Evolutionary conservation across 2,888 invertebrate genomes (phyloP).

Genomic region (Timema podura): DNA sequence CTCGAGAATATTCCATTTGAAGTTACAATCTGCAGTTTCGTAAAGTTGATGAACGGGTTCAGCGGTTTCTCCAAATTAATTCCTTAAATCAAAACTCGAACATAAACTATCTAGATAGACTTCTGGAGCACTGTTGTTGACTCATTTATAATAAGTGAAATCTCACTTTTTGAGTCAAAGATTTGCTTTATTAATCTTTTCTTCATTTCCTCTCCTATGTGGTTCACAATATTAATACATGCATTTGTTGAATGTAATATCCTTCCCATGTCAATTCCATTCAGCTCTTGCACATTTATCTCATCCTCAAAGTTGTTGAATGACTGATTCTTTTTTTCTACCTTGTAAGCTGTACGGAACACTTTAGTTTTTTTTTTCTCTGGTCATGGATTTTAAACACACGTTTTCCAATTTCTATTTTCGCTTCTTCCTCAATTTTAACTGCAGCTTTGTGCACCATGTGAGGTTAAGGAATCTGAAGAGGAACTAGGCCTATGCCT

Average conservation of each 20-base stretch:
- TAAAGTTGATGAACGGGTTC: neutral
- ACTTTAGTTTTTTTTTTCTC: neutral
- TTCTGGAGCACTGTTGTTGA: neutral
- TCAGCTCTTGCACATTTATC: neutral
- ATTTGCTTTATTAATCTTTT: neutral
- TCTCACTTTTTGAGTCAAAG: neutral
- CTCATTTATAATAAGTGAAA: neutral
- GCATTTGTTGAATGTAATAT: neutral
- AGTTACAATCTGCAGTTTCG: neutral
- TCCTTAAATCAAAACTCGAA: neutral
- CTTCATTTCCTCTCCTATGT: neutral
- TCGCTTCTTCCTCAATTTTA: neutral
- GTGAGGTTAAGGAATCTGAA: neutral
- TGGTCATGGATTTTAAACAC: neutral
- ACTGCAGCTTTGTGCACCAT: constrained; percentile 9
- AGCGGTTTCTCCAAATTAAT: neutral
- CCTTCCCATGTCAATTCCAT: neutral
- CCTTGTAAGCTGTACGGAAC: neutral
- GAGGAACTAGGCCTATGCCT: neutral
- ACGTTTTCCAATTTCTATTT: neutral
- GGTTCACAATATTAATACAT: neutral
- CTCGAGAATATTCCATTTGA: neutral
- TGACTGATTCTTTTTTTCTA: neutral
- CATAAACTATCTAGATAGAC: neutral
- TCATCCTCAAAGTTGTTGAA: neutral